Percentiles rank a stretch among this genome's conserved stretches.
These are phyloP conservation scores for Diabrotica undecimpunctata DNA, from an alignment of 1,140 invertebrate genomes.

Conservation along the genomic window DNA sequence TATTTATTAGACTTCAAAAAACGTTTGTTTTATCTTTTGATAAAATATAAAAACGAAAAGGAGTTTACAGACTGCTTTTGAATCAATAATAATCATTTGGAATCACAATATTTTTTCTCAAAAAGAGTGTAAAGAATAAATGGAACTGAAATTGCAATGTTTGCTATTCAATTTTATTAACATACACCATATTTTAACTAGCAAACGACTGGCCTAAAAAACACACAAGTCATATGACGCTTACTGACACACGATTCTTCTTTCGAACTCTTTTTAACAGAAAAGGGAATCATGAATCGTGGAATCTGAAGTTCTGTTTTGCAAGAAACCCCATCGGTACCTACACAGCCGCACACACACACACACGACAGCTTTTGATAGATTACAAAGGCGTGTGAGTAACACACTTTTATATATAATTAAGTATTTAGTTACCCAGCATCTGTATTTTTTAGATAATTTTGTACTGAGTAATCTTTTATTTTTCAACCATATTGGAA, in stretches of 20 bases:
- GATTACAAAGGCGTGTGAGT: neutral
- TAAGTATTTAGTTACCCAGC: neutral
- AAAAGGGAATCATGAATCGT: conserved; percentile 5
- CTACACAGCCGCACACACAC: neutral
- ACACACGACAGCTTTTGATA: neutral
- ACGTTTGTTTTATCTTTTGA: too few species aligned
- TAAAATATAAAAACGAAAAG: too few species aligned
- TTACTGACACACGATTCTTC: conserved; percentile 12
- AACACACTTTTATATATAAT: neutral
- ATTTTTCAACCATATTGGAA: too few species aligned
- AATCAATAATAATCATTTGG: too few species aligned
- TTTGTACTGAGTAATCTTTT: too few species aligned
- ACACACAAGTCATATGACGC: conserved; percentile 14
- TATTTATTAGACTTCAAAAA: too few species aligned
- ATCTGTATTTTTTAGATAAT: neutral
- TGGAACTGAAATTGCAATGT: too few species aligned
- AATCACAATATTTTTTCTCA: too few species aligned
- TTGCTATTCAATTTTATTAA: too few species aligned
- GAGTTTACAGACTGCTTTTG: too few species aligned
- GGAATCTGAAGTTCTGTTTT: neutral
- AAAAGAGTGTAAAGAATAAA: too few species aligned
- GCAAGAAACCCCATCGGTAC: neutral
- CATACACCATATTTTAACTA: too few species aligned
- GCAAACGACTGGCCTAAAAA: neutral
- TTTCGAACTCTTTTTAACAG: conserved; percentile 15